phyloP scores from a whole-genome alignment of 2,888 invertebrate species.

The Drosophila phalerata region DNA sequence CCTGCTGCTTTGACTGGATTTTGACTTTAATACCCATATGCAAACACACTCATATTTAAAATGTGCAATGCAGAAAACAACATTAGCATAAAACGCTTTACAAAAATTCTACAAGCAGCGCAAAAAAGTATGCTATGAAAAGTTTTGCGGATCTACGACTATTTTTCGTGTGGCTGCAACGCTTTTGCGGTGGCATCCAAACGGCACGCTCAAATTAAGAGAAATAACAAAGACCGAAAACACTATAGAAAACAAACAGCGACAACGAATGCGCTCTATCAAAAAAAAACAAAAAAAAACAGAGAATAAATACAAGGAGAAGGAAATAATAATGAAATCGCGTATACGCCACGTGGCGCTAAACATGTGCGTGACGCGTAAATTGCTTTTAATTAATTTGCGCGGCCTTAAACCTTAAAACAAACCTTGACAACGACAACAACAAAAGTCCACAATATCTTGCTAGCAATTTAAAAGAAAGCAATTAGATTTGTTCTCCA shows the following conservation, averaged over 20 bases:
- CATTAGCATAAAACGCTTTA: constrained; percentile 66
- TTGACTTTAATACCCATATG: constrained; percentile 44
- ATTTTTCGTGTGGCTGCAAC: constrained; percentile 22
- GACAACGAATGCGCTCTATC: constrained; percentile 35
- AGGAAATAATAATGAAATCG: constrained; percentile 41
- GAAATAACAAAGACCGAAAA: constrained; percentile 54
- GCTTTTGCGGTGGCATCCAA: constrained; percentile 25
- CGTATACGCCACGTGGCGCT: constrained; percentile 58
- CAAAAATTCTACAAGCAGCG: constrained; percentile 33
- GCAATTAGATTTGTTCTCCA: constrained; percentile 53
- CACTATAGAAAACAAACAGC: constrained; percentile 46
- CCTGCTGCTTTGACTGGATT: constrained; percentile 17
- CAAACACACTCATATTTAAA: constrained; percentile 41
- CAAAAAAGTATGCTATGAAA: constrained; percentile 60
- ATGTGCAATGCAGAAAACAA: constrained; percentile 34
- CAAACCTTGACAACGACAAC: constrained; percentile 33
- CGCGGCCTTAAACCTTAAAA: constrained; percentile 62
- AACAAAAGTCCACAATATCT: constrained; percentile 17
- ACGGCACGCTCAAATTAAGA: constrained; percentile 72
- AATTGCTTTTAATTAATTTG: constrained; percentile 77
- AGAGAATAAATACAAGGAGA: not conserved
- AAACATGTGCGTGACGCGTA: constrained; percentile 60
- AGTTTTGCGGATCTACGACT: constrained; percentile 18
- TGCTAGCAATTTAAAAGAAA: constrained; percentile 35
- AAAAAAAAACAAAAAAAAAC: constrained; percentile 21